phyloP scores from a whole-genome alignment of 2,888 invertebrate genomes.

The Cryptocephalus moraei region DNA sequence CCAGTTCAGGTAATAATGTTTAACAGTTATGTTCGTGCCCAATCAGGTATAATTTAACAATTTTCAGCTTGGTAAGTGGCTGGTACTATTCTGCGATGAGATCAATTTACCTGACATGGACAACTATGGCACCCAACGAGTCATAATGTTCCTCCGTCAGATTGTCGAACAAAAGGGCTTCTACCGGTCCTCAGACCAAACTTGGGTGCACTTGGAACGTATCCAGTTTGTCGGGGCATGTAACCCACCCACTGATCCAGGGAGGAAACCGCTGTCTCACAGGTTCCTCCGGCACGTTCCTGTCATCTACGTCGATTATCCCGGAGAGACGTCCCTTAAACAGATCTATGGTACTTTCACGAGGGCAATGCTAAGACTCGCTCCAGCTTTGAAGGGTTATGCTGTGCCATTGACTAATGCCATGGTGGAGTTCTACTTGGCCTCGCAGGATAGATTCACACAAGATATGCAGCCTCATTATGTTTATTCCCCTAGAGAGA shows the following conservation, averaged over 20 bases:
- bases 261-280: constrained; percentile 78
- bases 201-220: constrained; percentile 93
- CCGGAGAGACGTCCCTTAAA: constrained; percentile 93
- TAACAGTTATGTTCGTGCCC: neutral
- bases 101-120: constrained; percentile 99
- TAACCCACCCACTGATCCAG: constrained; percentile 97
- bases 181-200: constrained; percentile 84
- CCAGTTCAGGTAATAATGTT: constrained; percentile 64
- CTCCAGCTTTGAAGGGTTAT: constrained; percentile 83
- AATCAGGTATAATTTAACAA: neutral
- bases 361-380: constrained; percentile 92
- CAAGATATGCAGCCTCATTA: constrained; percentile 99
- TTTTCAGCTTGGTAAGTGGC: constrained; percentile 85
- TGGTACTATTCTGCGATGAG: constrained; percentile 98
- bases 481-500: constrained; percentile 96
- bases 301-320: constrained; percentile 98
- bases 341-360: constrained; percentile 99
- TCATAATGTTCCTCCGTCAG: constrained; percentile 98
- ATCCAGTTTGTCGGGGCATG: constrained; percentile 99
- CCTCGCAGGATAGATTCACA: constrained; percentile 95
- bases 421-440: constrained; percentile 97
- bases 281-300: constrained; percentile 88
- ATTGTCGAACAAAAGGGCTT: constrained; percentile 93
- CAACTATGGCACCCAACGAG: constrained; percentile 92
- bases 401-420: constrained; percentile 96